Evolutionary conservation across 2,797 vertebrate species (phyloP).

Genomic region (Podargus strigoides): DNA sequence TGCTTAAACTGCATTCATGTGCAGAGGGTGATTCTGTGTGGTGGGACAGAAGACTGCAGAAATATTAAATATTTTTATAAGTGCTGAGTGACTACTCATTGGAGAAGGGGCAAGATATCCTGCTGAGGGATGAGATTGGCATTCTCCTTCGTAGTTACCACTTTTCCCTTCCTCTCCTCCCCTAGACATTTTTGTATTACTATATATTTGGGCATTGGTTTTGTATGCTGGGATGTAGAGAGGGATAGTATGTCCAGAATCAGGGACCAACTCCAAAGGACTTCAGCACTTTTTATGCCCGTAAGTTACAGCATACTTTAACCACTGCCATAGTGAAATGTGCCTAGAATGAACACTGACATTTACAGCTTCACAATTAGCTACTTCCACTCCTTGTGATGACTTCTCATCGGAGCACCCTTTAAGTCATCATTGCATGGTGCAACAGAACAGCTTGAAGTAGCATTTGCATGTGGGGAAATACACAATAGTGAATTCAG

Average conservation of each 20-base stretch:
- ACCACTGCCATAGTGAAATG: background rate
- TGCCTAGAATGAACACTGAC: background rate
- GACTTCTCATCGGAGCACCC: background rate
- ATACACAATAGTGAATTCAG: background rate
- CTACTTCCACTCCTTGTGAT: background rate
- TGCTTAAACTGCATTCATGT: background rate
- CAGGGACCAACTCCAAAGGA: background rate
- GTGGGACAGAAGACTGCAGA: background rate
- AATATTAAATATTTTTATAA: background rate
- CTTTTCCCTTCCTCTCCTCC: background rate
- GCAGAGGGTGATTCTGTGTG: background rate
- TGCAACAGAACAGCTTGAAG: background rate
- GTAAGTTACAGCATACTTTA: accelerated
- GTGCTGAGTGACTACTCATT: background rate
- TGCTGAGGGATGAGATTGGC: background rate
- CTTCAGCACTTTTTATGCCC: background rate
- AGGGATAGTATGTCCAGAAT: background rate
- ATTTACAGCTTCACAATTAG: background rate
- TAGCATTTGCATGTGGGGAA: background rate
- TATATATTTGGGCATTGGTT: background rate
- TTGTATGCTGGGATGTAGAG: background rate
- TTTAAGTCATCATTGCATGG: background rate
- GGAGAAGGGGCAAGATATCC: background rate
- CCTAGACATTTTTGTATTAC: background rate
- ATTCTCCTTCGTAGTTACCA: background rate